Conservation (phyloP, 2,113 vertebrate species). For the Python bivittatus region DNA sequence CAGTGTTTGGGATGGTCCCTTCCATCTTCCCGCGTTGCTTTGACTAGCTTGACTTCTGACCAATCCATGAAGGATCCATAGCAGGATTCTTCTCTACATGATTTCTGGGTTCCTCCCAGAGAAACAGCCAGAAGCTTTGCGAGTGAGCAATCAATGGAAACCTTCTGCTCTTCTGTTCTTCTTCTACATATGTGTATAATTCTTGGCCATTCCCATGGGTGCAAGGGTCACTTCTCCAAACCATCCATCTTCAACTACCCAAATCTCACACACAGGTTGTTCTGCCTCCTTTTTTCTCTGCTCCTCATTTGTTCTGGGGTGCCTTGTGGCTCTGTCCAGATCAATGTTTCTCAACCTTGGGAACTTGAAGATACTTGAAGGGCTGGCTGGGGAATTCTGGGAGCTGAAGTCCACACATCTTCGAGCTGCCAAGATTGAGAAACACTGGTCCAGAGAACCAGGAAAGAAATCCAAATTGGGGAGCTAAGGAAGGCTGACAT, state of each 20-base stretch:
- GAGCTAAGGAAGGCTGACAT: not conserved
- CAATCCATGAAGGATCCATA: not conserved
- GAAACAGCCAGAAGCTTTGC: not conserved
- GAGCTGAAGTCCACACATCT: not conserved
- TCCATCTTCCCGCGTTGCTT: not conserved
- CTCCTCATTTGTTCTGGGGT: not conserved
- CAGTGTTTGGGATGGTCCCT: not conserved
- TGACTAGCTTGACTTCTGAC: conserved; percentile 1
- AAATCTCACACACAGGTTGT: not conserved
- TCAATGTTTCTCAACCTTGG: no score
- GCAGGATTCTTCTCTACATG: not conserved
- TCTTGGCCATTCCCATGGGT: not conserved
- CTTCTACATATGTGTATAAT: not conserved
- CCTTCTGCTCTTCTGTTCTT: not conserved
- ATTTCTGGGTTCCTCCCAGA: not conserved
- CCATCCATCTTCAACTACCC: not conserved
- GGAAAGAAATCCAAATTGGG: not conserved
- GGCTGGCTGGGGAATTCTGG: not conserved
- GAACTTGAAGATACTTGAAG: no score
- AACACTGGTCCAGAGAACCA: not conserved
- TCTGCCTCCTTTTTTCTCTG: not conserved
- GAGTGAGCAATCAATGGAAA: not conserved
- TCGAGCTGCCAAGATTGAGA: no score
- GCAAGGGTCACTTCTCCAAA: not conserved
- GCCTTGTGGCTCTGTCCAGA: not conserved